Evolutionary conservation across 2,113 vertebrate species (phyloP).

Genomic region (Pionites leucogaster): DNA sequence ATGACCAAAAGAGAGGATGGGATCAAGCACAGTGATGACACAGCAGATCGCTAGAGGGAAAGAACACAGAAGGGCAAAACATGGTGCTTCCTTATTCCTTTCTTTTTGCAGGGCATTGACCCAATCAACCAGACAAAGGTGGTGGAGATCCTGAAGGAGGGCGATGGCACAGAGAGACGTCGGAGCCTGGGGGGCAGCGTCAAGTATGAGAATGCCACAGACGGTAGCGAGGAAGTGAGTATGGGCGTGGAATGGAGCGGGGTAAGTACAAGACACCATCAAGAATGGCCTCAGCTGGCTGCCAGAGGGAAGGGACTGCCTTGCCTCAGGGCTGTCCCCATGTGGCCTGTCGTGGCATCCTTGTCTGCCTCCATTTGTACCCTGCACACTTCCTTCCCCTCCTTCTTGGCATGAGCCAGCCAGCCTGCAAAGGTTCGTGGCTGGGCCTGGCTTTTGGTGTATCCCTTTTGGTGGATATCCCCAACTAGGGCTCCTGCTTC

Average conservation of each 20-base stretch:
- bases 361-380: slow-evolving; percentile 59
- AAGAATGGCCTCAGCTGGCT: slow-evolving; percentile 66
- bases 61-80: background rate
- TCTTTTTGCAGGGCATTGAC: slow-evolving; percentile 86
- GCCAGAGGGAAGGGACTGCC: slow-evolving; percentile 57
- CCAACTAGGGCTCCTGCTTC: background rate
- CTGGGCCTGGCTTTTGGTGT: background rate
- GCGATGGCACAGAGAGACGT: slow-evolving; percentile 81
- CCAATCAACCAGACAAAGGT: slow-evolving; percentile 94
- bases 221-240: slow-evolving; percentile 96
- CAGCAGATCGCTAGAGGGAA: background rate
- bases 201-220: slow-evolving; percentile 91
- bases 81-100: background rate
- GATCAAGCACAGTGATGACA: background rate
- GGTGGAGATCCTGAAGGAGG: slow-evolving; percentile 94
- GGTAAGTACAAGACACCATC: slow-evolving; percentile 95
- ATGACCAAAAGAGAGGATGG: background rate
- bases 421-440: background rate
- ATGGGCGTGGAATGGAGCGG: slow-evolving; percentile 97
- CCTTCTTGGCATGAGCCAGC: slow-evolving; percentile 27
- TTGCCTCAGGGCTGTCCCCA: slow-evolving; percentile 4
- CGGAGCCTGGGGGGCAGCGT: slow-evolving; percentile 85
- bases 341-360: slow-evolving; percentile 69
- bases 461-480: background rate
- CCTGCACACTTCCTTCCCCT: slow-evolving; percentile 35